Conservation (phyloP, 2,888 invertebrate species). For the Clunio marinus region DNA sequence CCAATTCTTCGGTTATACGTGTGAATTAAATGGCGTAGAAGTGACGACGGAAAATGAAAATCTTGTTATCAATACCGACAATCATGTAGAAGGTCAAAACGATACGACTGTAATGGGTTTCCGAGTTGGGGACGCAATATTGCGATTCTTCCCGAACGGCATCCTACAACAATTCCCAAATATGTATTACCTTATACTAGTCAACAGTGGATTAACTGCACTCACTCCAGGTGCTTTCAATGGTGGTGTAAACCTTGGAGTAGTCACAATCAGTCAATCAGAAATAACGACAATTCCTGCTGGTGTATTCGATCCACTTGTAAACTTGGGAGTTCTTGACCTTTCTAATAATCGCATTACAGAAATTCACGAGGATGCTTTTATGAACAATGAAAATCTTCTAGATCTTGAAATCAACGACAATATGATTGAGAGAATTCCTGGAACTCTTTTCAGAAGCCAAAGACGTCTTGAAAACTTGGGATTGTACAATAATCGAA, state of each 20-base stretch:
- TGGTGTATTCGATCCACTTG: not conserved
- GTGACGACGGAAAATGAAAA: not conserved
- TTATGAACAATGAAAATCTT: not conserved
- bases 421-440: not conserved
- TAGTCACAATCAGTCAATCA: not conserved
- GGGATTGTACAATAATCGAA: not conserved
- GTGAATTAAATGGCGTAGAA: conserved; percentile 1
- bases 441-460: not conserved
- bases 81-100: not conserved
- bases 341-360: not conserved
- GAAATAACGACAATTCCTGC: not conserved
- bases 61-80: not conserved
- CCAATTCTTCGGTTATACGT: not conserved
- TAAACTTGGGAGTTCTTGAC: not conserved
- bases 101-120: not conserved
- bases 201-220: not conserved
- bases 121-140: not conserved
- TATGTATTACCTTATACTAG: not conserved
- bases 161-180: not conserved
- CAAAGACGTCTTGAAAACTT: not conserved
- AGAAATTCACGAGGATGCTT: not conserved
- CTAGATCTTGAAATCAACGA: not conserved
- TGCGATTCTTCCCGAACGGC: not conserved
- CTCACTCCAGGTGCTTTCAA: not conserved
- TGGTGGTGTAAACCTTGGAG: not conserved